Evolutionary conservation across 2,888 invertebrate genomes (phyloP).

Genomic region (Drosophila parthenogenetica): DNA sequence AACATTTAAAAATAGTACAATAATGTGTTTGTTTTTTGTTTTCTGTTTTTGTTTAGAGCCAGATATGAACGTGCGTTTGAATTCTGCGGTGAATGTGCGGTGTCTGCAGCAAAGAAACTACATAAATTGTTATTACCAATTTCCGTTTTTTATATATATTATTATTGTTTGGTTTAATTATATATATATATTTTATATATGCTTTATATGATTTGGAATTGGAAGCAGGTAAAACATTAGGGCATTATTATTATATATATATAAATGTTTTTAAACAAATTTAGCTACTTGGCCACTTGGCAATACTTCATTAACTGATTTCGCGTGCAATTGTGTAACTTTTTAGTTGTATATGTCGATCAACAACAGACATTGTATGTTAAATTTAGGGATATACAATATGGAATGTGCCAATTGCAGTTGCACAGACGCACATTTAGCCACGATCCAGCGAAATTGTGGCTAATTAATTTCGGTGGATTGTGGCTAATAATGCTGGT

Average conservation of each 20-base stretch:
- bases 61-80: conserved; percentile 60
- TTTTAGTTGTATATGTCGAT: conserved; percentile 39
- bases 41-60: conserved; percentile 38
- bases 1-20: conserved; percentile 73
- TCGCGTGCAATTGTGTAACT: conserved; percentile 53
- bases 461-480: conserved; percentile 72
- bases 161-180: conserved; percentile 37
- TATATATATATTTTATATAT: conserved; percentile 45
- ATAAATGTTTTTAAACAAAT: conserved; percentile 57
- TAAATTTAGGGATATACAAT: conserved; percentile 12
- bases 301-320: conserved; percentile 66
- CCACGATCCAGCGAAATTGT: conserved; percentile 73
- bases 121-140: conserved; percentile 69
- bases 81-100: conserved; percentile 32
- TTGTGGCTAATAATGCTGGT: conserved; percentile 78
- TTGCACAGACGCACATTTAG: conserved; percentile 50
- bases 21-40: conserved; percentile 50
- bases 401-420: conserved; percentile 59
- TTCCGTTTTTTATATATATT: conserved; percentile 67
- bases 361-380: conserved; percentile 68
- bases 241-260: conserved; percentile 23
- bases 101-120: conserved; percentile 25
- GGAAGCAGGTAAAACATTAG: conserved; percentile 64
- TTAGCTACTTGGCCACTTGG: conserved; percentile 75
- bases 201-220: conserved; percentile 60